Base-by-base conservation (phyloP, 2,797 vertebrate species). In the Pogonophryne albipinna region DNA sequence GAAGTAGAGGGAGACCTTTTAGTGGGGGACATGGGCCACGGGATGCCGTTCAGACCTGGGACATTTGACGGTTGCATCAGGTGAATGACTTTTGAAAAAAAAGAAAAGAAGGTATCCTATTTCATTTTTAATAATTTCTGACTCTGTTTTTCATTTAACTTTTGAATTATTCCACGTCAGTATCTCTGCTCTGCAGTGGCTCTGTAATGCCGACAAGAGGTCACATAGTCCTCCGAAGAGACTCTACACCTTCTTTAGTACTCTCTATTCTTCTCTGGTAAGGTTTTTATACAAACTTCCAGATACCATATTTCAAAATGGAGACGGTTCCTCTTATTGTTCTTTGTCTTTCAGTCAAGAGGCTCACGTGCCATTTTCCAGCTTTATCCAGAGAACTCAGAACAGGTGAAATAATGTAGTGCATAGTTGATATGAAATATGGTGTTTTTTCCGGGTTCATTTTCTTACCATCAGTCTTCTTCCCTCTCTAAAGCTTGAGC, bases 161-260 rank as follows among this genome's bases (percentile, higher is more conserved):
- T 69, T 3, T 41, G 17, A 10, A 17, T 59, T 49, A 0, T 15
- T 10, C 15, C 42, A 66, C 71, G 11, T 45, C 76, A 99, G 98
- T 85, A 99, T 99, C 81, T 99, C 98, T 0, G 98, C 98, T 0
- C 94, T 99, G 80, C 98, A 99, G 91, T 99, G 98, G 98, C 96
- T 99, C 61, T 99, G 98, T 76, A 99, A 97, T 0, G 97, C 98
- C 0, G 97, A 99, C 85, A 98, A 97, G 92, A 98, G 95, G 80
- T 93, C 93, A 0, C 97, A 99, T 62, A 94, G 94, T 80, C 98
- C 98, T 20, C 95, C 96, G 2, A 97, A 95, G 86, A 97, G 98
- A 67, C 95, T 99, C 1, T 95, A 95, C 80, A 87, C 79, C 20
- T 99, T 99, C 91, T 99, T 99, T 82, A 97, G 95, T 45, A 96